A percentile compares a stretch with the other conserved stretches of the same genome.
Conservation (phyloP, 1,140 invertebrate species). For the Tetramorium simillimum region DNA sequence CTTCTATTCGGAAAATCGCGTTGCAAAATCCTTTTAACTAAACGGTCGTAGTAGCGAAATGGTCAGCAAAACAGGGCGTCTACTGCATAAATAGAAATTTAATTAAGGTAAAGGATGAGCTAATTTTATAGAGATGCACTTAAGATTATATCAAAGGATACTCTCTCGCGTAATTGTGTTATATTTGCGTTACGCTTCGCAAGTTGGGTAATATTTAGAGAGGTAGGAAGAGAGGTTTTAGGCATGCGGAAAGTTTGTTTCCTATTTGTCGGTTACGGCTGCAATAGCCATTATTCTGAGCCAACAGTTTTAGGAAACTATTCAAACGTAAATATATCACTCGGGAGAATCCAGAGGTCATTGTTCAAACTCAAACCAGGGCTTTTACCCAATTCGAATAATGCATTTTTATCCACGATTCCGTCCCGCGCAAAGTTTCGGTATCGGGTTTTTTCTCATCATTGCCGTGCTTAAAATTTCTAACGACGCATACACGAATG, state of each 20-base stretch:
- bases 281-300: constrained; percentile 44
- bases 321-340: constrained; percentile 44
- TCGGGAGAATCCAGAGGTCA: constrained; percentile 28
- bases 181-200: background rate
- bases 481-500: background rate
- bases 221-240: constrained; percentile 25
- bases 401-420: constrained; percentile 19
- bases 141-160: constrained; percentile 18
- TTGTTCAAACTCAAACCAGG: constrained; percentile 40
- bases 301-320: constrained; percentile 45
- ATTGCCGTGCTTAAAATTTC: background rate
- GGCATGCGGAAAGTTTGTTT: constrained; percentile 43
- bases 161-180: constrained; percentile 15
- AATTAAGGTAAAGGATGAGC: constrained; percentile 19
- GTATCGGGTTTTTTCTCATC: background rate
- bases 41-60: constrained; percentile 10
- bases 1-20: background rate
- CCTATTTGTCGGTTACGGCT: constrained; percentile 49
- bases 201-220: constrained; percentile 40
- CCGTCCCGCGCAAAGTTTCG: background rate
- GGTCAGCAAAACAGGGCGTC: background rate
- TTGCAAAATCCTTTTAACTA: background rate
- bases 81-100: constrained; percentile 16
- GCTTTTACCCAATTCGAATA: constrained; percentile 10
- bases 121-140: constrained; percentile 31